Evolutionary conservation across 2,797 vertebrate species (phyloP).

Genomic region (Falco naumanni): DNA sequence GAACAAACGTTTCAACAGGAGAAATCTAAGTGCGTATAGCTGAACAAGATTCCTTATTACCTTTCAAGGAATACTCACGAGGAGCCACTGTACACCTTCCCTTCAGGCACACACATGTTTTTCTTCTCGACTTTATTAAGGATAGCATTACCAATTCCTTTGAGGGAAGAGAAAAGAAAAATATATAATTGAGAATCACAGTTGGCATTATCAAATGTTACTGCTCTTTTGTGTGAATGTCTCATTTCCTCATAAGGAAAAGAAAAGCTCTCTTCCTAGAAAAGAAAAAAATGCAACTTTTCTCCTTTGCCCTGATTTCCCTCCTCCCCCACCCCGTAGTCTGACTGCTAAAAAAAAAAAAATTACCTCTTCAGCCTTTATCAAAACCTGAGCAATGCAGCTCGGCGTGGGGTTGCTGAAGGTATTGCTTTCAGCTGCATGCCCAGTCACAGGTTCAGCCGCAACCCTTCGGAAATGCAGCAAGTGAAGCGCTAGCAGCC

Average conservation of each 20-base stretch:
- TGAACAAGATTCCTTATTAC: background rate
- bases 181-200: background rate
- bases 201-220: background rate
- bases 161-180: background rate
- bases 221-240: background rate
- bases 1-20: background rate
- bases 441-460: background rate
- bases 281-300: background rate
- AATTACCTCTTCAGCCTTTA: background rate
- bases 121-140: slow-evolving; percentile 19
- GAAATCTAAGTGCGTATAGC: background rate
- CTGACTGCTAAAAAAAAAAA: background rate
- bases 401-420: background rate
- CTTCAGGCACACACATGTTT: background rate
- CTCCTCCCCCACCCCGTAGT: background rate
- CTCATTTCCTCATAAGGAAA: background rate
- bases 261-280: background rate
- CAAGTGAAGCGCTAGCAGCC: background rate
- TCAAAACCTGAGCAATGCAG: background rate
- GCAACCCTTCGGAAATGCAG: background rate
- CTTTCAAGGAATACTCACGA: background rate
- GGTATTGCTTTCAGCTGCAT: background rate
- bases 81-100: background rate
- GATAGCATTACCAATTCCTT: background rate
- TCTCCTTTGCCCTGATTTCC: background rate